Conservation (phyloP, 1,140 invertebrate genomes). For the Mylabris phalerata region DNA sequence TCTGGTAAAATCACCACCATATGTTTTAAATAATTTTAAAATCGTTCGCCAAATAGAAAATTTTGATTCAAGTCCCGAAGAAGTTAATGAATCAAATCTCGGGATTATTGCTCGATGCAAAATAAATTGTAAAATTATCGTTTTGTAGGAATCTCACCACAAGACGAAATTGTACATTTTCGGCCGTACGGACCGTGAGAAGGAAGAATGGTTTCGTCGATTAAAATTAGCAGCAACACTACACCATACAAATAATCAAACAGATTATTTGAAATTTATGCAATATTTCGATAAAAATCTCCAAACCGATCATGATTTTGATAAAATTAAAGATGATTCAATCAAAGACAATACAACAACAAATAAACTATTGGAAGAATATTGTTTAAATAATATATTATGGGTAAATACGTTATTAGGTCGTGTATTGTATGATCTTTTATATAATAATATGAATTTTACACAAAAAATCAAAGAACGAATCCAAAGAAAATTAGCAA, state of each 20-base stretch:
- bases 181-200: constrained; percentile 74
- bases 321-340: background rate
- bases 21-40: too few species aligned
- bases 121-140: constrained; percentile 14
- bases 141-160: constrained; percentile 15
- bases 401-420: constrained; percentile 74
- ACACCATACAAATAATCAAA: constrained; percentile 3
- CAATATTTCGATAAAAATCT: constrained; percentile 20
- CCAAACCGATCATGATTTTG: background rate
- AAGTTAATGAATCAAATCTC: too few species aligned
- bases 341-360: background rate
- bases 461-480: constrained; percentile 61
- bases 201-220: constrained; percentile 75
- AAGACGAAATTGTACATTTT: constrained; percentile 58
- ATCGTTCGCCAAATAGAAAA: too few species aligned
- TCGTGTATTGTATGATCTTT: constrained; percentile 70
- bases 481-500: constrained; percentile 79
- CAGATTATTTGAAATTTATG: constrained; percentile 30
- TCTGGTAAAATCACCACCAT: too few species aligned
- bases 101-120: too few species aligned
- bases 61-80: too few species aligned
- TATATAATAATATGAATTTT: constrained; percentile 54
- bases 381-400: constrained; percentile 30
- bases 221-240: constrained; percentile 16
- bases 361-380: too few species aligned